phyloP scores from a whole-genome alignment of 1,140 invertebrate genomes.

The Palaemon carinicauda region DNA sequence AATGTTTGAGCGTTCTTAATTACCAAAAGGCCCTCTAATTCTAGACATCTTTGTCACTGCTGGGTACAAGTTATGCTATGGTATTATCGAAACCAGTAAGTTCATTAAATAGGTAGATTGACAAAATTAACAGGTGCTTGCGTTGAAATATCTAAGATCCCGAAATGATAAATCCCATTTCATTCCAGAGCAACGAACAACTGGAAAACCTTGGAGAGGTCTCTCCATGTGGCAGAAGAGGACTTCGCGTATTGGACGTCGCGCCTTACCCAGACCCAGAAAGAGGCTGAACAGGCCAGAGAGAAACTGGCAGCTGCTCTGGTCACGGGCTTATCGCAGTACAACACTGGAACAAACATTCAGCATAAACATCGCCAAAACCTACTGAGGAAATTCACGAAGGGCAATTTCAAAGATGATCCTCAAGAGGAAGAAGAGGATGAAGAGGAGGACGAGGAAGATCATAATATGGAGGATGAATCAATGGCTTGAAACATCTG shows the following conservation, averaged over 20 bases:
- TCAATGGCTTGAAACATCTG: not conserved
- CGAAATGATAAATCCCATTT: no score
- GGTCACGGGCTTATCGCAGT: slow-evolving; percentile 11
- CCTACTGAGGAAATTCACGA: not conserved
- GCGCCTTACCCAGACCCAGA: slow-evolving; percentile 7
- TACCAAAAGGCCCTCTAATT: no score
- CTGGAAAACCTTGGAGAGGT: slow-evolving; percentile 10
- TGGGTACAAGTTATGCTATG: no score
- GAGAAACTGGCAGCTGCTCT: slow-evolving; percentile 18
- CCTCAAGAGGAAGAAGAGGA: not conserved
- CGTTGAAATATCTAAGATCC: no score
- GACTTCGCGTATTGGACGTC: not conserved
- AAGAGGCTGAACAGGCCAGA: slow-evolving; percentile 27
- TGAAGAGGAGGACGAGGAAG: not conserved
- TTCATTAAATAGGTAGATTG: no score
- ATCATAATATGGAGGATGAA: not conserved
- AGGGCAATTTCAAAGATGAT: not conserved
- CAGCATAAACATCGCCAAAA: not conserved
- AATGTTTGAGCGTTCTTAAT: no score
- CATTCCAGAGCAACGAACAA: not conserved
- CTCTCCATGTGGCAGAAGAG: not conserved
- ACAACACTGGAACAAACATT: not conserved
- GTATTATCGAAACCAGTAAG: no score
- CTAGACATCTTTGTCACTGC: no score
- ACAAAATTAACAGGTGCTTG: no score